Conservation (phyloP, 2,797 vertebrate species). For the Danio kyathit region DNA sequence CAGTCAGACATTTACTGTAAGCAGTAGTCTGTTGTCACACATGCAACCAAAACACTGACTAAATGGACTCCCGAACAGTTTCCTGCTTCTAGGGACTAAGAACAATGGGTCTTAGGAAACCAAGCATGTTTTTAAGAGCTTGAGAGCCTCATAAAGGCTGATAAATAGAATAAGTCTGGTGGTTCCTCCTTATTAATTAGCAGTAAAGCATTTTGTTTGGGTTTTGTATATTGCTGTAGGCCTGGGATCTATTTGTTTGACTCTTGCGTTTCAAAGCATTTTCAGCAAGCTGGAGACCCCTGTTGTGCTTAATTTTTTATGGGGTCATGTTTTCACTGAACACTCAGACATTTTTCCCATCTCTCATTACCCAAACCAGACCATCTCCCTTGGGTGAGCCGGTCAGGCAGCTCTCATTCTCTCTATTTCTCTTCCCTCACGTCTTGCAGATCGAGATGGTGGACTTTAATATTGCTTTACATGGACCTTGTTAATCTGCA, state of each 20-base stretch:
- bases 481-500: constrained; percentile 7
- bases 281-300: constrained; percentile 9
- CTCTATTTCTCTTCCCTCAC: background rate
- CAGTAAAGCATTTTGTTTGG: background rate
- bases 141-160: constrained; percentile 13
- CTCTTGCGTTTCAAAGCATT: constrained; percentile 26
- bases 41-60: background rate
- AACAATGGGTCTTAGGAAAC: constrained; percentile 37
- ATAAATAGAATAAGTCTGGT: background rate
- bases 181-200: background rate
- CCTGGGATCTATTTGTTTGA: constrained; percentile 16
- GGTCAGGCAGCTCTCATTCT: constrained; percentile 2
- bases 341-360: constrained; percentile 39
- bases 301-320: constrained; percentile 37
- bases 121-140: background rate
- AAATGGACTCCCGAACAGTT: constrained; percentile 35
- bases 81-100: background rate
- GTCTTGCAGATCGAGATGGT: background rate
- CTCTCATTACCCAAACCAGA: constrained; percentile 39
- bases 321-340: constrained; percentile 22
- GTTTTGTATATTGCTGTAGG: constrained; percentile 10
- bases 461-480: background rate
- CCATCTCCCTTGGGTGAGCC: constrained; percentile 10
- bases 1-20: constrained; percentile 24
- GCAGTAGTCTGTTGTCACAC: background rate